Evolutionary conservation across 1,140 invertebrate species (phyloP).

Genomic region (Pseudomyrmex pallidus): DNA sequence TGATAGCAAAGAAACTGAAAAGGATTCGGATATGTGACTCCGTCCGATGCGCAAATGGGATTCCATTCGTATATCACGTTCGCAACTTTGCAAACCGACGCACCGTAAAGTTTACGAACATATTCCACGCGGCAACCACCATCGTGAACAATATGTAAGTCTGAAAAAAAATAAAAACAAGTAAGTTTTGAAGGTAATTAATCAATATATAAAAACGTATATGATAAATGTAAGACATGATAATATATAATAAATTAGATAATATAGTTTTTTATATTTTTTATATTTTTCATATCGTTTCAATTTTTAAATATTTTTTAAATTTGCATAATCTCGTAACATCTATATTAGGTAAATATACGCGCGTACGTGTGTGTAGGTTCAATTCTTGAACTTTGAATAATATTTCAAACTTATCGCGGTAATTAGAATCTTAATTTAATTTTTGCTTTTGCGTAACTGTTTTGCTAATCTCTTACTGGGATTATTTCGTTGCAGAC

Average conservation of each 20-base stretch:
- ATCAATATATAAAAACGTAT: not conserved
- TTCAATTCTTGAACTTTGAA: slow-evolving; percentile 2
- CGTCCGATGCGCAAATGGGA: slow-evolving; percentile 77
- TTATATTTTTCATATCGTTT: not conserved
- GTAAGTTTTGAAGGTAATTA: not conserved
- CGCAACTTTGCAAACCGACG: slow-evolving; percentile 72
- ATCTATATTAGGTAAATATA: too few species aligned
- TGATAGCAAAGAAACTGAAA: slow-evolving; percentile 77
- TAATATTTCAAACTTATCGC: slow-evolving; percentile 33
- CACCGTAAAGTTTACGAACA: slow-evolving; percentile 61
- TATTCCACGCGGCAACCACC: slow-evolving; percentile 76
- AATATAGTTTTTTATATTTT: not conserved
- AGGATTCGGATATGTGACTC: slow-evolving; percentile 78
- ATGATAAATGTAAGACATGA: not conserved
- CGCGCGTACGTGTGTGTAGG: too few species aligned
- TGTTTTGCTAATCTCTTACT: slow-evolving; percentile 52
- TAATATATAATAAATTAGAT: not conserved
- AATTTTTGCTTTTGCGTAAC: slow-evolving; percentile 46
- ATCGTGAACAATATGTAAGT: slow-evolving; percentile 73
- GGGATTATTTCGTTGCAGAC: slow-evolving; percentile 68
- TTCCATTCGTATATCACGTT: slow-evolving; percentile 78
- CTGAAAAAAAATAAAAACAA: slow-evolving; percentile 65
- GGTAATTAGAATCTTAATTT: slow-evolving; percentile 45
- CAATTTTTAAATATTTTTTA: too few species aligned
- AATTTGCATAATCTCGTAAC: too few species aligned